Percentiles rank a stretch among this genome's conserved stretches.
phyloP scores from a whole-genome alignment of 1,140 invertebrate genomes.

The Drosophila chauvacae region DNA sequence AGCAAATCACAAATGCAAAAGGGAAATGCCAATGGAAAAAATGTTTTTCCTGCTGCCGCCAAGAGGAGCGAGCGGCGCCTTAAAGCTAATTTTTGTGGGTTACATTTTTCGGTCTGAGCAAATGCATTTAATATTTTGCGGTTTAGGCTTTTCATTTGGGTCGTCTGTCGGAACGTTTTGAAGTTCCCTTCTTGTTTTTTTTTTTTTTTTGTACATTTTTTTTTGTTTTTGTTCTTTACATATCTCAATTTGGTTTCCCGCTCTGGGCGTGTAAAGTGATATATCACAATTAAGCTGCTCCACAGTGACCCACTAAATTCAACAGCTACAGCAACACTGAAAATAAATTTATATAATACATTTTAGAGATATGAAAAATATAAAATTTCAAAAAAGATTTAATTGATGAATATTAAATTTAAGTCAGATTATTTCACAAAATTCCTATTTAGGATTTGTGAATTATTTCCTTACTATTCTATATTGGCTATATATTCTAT shows the following conservation, averaged over 20 bases:
- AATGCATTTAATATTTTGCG: conserved; percentile 45
- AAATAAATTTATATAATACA: background rate
- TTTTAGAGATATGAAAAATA: background rate
- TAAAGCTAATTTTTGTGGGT: conserved; percentile 47
- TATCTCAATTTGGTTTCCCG: conserved; percentile 30
- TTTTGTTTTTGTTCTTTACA: background rate
- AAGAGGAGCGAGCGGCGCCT: conserved; percentile 9
- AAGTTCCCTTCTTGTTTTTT: conserved; percentile 20
- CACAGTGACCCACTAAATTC: conserved; percentile 71
- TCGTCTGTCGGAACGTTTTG: conserved; percentile 42
- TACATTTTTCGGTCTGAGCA: conserved; percentile 19
- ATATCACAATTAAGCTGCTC: conserved; percentile 74
- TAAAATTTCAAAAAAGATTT: background rate
- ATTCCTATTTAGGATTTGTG: background rate
- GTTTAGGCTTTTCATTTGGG: conserved; percentile 29
- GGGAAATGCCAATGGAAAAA: conserved; percentile 55
- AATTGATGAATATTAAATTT: background rate
- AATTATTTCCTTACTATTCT: background rate
- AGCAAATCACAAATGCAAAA: conserved; percentile 53
- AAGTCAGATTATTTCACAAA: too few species aligned
- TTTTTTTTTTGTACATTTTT: conserved; percentile 1
- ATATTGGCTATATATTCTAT: too few species aligned
- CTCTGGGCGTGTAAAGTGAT: conserved; percentile 53
- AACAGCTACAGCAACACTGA: conserved; percentile 16
- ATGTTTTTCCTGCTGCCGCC: conserved; percentile 16